Percentiles rank a stretch among this genome's conserved stretches.
Evolutionary conservation across 2,888 invertebrate species (phyloP).

Genomic region (Alsophila aescularia): DNA sequence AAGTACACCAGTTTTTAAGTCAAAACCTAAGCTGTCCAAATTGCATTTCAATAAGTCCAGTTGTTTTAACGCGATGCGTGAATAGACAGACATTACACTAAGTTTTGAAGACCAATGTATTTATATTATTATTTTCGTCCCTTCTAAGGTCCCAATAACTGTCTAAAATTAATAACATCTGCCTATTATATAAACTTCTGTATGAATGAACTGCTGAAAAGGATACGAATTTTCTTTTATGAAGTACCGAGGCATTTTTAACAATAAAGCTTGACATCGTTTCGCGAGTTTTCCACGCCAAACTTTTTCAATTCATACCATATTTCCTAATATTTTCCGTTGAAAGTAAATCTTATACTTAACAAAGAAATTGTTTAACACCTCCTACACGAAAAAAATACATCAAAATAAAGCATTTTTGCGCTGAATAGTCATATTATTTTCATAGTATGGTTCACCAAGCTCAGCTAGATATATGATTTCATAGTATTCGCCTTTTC

Average conservation of each 20-base stretch:
- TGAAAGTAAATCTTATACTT: constrained; percentile 65
- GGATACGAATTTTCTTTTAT: constrained; percentile 34
- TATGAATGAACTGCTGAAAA: constrained; percentile 4
- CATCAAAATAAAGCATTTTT: background rate
- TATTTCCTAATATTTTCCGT: constrained; percentile 68
- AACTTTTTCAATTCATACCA: constrained; percentile 74
- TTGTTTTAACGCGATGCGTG: no score
- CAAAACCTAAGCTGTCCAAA: no score
- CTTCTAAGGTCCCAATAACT: no score
- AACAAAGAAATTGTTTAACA: constrained; percentile 58
- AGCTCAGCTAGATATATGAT: no score
- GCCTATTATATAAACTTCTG: constrained; percentile 9
- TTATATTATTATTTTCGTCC: no score
- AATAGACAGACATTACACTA: no score
- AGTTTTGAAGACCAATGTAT: no score
- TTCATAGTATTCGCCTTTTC: no score
- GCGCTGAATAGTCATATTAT: no score
- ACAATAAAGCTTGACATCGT: constrained; percentile 52
- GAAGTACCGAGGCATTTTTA: constrained; percentile 45
- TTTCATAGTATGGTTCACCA: no score
- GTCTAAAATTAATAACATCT: constrained; percentile 4
- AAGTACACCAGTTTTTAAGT: no score
- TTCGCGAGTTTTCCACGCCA: constrained; percentile 52
- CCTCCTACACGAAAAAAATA: constrained; percentile 20
- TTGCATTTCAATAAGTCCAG: no score